A percentile compares a stretch with the other conserved stretches of the same genome.
Conservation (phyloP, 2,113 vertebrate genomes). For the Rhinichthys klamathensis region DNA sequence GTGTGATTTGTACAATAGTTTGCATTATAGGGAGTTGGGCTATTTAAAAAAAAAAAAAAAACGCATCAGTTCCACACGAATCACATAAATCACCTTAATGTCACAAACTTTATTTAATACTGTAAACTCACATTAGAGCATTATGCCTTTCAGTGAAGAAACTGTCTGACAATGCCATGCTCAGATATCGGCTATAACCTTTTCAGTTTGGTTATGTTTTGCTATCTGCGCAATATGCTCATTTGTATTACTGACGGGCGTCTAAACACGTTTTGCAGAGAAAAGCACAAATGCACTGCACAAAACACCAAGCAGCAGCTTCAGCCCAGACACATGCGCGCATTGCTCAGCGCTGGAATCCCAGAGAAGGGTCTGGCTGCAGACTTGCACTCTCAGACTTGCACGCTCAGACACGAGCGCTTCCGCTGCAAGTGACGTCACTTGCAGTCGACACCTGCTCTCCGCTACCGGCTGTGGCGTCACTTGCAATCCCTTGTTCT, state of each 20-base stretch:
- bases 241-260: not conserved
- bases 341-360: slow-evolving; percentile 50
- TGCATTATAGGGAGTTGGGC: not conserved
- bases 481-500: too few relatives aligned
- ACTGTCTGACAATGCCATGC: not conserved
- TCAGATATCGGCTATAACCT: not conserved
- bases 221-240: not conserved
- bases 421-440: too few relatives aligned
- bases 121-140: not conserved
- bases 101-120: not conserved
- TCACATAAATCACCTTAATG: not conserved
- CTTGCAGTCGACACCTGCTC: too few relatives aligned
- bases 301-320: not conserved
- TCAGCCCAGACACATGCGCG: not conserved
- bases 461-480: too few relatives aligned
- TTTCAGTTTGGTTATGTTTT: not conserved
- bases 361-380: too few relatives aligned
- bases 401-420: too few relatives aligned
- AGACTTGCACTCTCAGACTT: too few relatives aligned
- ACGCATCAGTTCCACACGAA: not conserved
- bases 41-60: not conserved
- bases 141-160: not conserved
- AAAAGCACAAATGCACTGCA: not conserved
- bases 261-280: not conserved
- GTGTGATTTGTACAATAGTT: not conserved